Conservation (phyloP, 2,888 invertebrate species). For the Drosophila villosipedis region DNA sequence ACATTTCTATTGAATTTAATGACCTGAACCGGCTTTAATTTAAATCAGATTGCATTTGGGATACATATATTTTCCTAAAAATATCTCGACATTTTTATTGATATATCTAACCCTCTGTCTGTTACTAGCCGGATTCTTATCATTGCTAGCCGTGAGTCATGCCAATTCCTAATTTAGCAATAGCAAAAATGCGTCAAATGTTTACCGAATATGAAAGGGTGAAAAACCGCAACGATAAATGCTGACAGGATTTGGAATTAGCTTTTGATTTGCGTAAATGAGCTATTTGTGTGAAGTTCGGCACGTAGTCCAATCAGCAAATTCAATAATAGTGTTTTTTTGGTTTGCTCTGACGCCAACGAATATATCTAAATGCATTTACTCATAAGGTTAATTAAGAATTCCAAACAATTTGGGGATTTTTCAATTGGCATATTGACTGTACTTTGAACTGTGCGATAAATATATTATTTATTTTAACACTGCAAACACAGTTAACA, state of each 20-base stretch:
- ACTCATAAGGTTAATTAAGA: too few relatives aligned
- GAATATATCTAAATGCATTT: neutral
- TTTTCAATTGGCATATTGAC: neutral
- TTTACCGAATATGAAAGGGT: constrained; percentile 12
- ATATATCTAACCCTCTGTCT: constrained; percentile 27
- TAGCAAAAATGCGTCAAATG: constrained; percentile 52
- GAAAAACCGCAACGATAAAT: constrained; percentile 40
- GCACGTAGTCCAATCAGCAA: constrained; percentile 53
- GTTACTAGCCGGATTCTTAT: constrained; percentile 64
- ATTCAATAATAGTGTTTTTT: neutral
- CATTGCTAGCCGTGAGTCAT: constrained; percentile 61
- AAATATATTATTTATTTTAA: neutral
- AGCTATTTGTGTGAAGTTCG: constrained; percentile 44
- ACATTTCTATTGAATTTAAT: constrained; percentile 72
- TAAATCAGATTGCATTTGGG: constrained; percentile 38
- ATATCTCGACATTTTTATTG: constrained; percentile 77
- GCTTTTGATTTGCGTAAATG: constrained; percentile 34
- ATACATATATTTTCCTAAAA: constrained; percentile 49
- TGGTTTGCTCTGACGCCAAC: neutral
- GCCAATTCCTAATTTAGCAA: constrained; percentile 36
- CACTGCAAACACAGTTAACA: neutral
- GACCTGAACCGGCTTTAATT: constrained; percentile 42
- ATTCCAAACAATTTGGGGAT: neutral
- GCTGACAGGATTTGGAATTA: constrained; percentile 58
- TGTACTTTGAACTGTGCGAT: neutral